Conservation (phyloP, 2,113 vertebrate genomes). For the Mus pahari region DNA sequence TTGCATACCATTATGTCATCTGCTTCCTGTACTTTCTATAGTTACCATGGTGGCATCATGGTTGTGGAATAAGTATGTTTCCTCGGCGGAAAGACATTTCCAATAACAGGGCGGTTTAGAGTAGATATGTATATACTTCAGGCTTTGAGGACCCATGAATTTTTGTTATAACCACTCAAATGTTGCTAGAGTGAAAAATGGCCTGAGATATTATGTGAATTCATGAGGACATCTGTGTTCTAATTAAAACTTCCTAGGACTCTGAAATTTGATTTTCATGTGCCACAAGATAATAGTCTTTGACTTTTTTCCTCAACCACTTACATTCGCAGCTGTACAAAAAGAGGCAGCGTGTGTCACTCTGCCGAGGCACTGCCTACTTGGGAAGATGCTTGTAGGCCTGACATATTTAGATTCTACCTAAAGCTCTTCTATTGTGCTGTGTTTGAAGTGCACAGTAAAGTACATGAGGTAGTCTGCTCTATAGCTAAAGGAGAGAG, state of each 20-base stretch:
- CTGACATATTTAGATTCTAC: neutral
- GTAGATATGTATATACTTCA: neutral
- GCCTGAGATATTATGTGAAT: neutral
- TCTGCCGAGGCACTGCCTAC: neutral
- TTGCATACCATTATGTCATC: neutral
- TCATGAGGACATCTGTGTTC: neutral
- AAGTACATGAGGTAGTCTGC: neutral
- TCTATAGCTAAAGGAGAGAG: neutral
- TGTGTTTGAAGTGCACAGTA: neutral
- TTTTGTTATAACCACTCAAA: neutral
- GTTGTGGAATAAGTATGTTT: neutral
- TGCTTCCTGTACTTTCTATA: neutral
- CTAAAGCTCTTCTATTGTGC: neutral
- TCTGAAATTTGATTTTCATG: slow-evolving; percentile 22
- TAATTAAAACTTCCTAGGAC: slow-evolving; percentile 35
- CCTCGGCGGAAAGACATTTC: slow-evolving; percentile 17
- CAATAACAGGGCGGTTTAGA: slow-evolving; percentile 11
- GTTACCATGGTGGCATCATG: neutral
- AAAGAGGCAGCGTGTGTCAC: neutral
- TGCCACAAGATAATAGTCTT: slow-evolving; percentile 3
- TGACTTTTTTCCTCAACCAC: neutral
- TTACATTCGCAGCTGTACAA: neutral
- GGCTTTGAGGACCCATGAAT: neutral
- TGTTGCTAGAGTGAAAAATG: neutral
- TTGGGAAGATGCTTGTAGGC: neutral